Base-by-base conservation (phyloP, 1,140 invertebrate genomes). In the Zaprionus capensis region DNA sequence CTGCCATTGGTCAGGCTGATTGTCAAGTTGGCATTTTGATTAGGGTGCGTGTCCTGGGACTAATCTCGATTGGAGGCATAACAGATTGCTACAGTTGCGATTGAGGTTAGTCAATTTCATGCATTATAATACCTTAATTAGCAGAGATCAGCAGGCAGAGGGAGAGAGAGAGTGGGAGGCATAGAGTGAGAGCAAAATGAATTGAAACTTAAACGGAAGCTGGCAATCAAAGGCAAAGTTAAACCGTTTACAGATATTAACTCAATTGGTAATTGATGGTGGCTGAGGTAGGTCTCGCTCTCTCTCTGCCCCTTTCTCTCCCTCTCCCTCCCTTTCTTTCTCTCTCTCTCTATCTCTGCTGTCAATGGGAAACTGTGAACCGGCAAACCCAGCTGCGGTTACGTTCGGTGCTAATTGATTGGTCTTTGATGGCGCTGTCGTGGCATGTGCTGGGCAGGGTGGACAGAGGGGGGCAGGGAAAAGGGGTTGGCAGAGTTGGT, bases 371-470 rank as follows among this genome's bases (percentile, higher is more conserved):
- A 57, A 26, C 51, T 22, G 51, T 15, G 53, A 28, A 34, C 55
- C 20, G 51, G 34, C 70, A 51, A 58, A 28, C 64, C 46, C 20
- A 53, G 11, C 17, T 67, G 51, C 17, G 31, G 36, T 22, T 44
- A 36, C 28, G 26, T 69, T 14, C 61, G 46, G 26, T 44, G 64
- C 58, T 57, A 74, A 70, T 69, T 70, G 66, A 74, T 74, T 74
- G 71, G 71, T 58, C 66, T 76, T 71, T 71, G 63, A 70, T 74
- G 56, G 36, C 56, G n/a, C 12, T 49, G 28, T 56, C 53, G 15
- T 44, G 41, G 41, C 41, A 44, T 44, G 15, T 44, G n/a, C 15
- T 44, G 15, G n/a, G 6, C 15, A n/a, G n/a, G 15, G 15, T n/a
- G 6, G 26, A 28, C 6, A 46, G 38, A 15, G 38, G 7, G n/a